Base-by-base conservation (phyloP, 2,888 invertebrate species). In the Dicranocentrus wangi region DNA sequence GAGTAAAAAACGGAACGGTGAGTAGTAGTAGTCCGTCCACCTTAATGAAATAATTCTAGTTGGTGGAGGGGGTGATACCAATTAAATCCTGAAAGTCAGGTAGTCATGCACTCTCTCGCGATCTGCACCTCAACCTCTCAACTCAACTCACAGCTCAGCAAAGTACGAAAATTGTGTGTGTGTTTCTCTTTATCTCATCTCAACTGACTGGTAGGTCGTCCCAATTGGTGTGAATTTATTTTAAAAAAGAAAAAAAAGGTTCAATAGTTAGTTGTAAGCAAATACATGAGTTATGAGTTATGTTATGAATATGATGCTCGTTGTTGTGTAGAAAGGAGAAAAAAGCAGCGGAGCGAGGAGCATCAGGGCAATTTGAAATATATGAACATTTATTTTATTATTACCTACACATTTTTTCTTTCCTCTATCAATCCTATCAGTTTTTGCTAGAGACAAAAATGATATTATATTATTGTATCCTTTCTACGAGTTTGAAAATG, bases 41-140 rank as follows among this genome's bases (percentile, higher is more conserved):
- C 55, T 78, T 79, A 79, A 72, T 79, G 65, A 72, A 79, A 79
- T 79, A 72, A 79, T 79, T 65, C 15, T 43, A 60, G n/a, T n/a
- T 58, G 79, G 55, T 79, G 32, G 17, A 55, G 21, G 8, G 7
- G 17, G 3, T 25, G 28, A 28, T 32, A 61, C 55, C 58, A 65
- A 61, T 58, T 58, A 32, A 42, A 39, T 51, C n/a, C n/a, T 61
- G 60, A 19, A 25, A 70, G 42, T n/a, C n/a, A 73, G 63, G 43
- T 63, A 53, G 42, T 25, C 19, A 58, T 58, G 21, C 58, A 17
- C 15, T 13, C 13, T 42, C 13, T 42, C 42, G 42, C 42, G 13
- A n/a, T n/a, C 42, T 42, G 42, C 42, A 42, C 13, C 8, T 42
- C 13, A 13, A 13, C 7, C 42, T 42, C 42, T n/a, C n/a, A n/a